These are phyloP conservation scores for Nesospiza acunhae DNA, from an alignment of 2,113 vertebrate species.

Conservation along the genomic window DNA sequence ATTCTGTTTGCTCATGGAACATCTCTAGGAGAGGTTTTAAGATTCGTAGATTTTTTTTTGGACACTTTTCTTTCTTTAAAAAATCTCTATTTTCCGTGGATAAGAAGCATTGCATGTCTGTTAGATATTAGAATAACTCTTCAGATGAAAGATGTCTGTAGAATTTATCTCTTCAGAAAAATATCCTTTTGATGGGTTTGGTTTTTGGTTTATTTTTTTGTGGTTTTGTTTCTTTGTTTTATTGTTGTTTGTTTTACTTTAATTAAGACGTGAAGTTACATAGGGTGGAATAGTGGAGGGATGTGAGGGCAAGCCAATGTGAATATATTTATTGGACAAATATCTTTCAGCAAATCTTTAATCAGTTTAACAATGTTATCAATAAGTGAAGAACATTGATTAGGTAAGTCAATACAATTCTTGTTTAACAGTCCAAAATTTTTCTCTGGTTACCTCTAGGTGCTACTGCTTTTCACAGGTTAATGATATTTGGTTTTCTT, in stretches of 20 bases:
- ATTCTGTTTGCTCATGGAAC: background rate
- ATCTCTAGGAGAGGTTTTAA: background rate
- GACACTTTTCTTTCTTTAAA: background rate
- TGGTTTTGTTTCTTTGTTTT: background rate
- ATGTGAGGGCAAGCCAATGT: background rate
- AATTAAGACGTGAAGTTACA: background rate
- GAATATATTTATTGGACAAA: background rate
- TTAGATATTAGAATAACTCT: background rate
- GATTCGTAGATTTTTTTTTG: background rate
- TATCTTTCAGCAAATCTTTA: background rate
- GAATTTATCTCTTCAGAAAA: background rate
- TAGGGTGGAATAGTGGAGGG: accelerated
- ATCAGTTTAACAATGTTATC: background rate
- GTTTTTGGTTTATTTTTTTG: background rate
- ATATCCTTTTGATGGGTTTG: background rate
- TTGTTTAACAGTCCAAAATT: background rate
- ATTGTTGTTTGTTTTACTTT: background rate
- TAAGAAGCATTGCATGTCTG: background rate
- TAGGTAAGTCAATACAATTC: background rate
- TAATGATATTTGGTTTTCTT: background rate
- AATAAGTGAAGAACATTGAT: background rate
- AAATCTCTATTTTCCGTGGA: background rate
- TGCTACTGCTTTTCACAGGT: background rate
- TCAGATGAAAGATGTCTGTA: background rate
- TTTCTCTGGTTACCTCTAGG: background rate